A percentile compares a stretch with the other conserved stretches of the same genome.
These are phyloP conservation scores for Sander vitreus DNA, from an alignment of 2,113 vertebrate genomes.

Conservation along the genomic window DNA sequence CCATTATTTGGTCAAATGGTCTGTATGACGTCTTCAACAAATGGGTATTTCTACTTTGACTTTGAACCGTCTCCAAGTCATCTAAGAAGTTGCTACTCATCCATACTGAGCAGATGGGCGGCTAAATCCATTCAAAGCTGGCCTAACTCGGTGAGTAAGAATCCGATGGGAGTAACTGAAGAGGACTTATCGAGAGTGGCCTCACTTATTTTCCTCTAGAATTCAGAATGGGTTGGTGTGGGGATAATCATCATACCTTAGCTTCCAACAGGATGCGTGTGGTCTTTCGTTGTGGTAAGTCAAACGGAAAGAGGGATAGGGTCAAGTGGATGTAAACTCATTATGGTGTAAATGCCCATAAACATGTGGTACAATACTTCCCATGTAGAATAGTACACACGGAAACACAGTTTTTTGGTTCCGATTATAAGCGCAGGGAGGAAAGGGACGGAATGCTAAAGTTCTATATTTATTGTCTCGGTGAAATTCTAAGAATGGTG, in stretches of 20 bases:
- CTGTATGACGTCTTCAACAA: constrained; percentile 26
- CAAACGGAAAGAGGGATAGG: not conserved
- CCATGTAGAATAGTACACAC: not conserved
- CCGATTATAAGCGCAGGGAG: not conserved
- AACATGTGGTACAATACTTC: not conserved
- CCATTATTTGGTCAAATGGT: constrained; percentile 56
- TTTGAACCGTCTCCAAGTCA: constrained; percentile 29
- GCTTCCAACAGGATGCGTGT: not conserved
- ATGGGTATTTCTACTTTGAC: constrained; percentile 43
- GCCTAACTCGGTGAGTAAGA: constrained; percentile 14
- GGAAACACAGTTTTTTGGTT: not conserved
- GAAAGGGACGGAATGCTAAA: not conserved
- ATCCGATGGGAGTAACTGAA: constrained; percentile 36
- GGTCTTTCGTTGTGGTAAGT: not conserved
- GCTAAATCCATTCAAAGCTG: constrained; percentile 27
- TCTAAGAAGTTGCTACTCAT: constrained; percentile 32
- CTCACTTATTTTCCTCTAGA: constrained; percentile 6
- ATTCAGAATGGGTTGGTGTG: not conserved
- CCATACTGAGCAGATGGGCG: constrained; percentile 30
- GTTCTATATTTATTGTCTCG: not conserved
- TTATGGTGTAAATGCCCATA: not conserved
- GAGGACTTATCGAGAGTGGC: constrained; percentile 13
- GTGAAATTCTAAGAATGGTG: not conserved
- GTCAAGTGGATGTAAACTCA: not conserved
- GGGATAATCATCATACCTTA: not conserved